These are phyloP conservation scores for Synchiropus splendidus DNA, from an alignment of 2,113 vertebrate genomes.

Conservation along the genomic window DNA sequence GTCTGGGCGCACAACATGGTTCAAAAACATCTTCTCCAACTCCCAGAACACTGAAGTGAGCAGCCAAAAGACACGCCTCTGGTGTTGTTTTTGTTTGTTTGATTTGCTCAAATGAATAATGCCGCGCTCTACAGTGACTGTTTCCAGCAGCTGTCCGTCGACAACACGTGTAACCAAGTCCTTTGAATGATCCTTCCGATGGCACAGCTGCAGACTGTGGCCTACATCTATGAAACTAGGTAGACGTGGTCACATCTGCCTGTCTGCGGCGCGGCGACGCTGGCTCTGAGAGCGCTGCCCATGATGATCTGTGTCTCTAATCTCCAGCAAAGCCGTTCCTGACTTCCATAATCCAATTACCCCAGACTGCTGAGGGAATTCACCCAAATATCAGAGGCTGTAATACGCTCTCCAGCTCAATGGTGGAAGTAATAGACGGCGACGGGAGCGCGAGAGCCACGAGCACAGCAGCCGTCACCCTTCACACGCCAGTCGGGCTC, in stretches of 20 bases:
- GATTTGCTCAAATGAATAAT: no score
- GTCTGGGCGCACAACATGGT: no score
- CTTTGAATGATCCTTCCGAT: background rate
- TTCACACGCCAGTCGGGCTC: no score
- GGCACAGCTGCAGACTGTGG: constrained; percentile 16
- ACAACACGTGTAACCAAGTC: no score
- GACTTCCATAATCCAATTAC: constrained; percentile 58
- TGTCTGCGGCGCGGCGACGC: constrained; percentile 33
- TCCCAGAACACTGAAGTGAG: no score
- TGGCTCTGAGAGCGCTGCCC: constrained; percentile 39
- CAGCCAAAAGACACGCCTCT: no score
- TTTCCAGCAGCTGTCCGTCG: no score
- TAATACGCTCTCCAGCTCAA: constrained; percentile 1
- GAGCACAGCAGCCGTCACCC: no score
- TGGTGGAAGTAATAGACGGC: background rate
- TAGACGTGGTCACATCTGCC: constrained; percentile 5
- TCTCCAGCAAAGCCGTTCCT: constrained; percentile 54
- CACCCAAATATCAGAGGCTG: constrained; percentile 10
- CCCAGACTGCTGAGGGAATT: constrained; percentile 26
- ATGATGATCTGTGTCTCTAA: constrained; percentile 50
- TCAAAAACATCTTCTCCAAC: no score
- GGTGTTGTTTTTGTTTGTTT: no score
- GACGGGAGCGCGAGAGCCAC: background rate
- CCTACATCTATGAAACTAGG: constrained; percentile 2
- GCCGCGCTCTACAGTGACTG: no score